A percentile compares a stretch with the other conserved stretches of the same genome.
phyloP scores from a whole-genome alignment of 64 coral and sea anemone species.

The Astreopora myriophthalma region DNA sequence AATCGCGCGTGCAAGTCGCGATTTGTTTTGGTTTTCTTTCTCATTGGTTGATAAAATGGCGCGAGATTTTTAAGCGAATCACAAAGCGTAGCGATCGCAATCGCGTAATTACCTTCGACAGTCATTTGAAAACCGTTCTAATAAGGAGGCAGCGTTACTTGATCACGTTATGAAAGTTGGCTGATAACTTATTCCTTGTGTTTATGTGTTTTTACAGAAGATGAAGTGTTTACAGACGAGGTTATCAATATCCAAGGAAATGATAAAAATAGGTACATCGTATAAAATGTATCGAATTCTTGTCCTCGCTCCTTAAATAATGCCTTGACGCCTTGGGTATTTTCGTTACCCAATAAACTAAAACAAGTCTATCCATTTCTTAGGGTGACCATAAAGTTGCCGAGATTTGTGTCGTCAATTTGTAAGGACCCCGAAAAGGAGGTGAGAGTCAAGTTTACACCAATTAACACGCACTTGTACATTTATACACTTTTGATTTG shows the following conservation, averaged over 20 bases:
- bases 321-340: background rate
- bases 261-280: slow-evolving; percentile 72
- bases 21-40: no score
- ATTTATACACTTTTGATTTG: no score
- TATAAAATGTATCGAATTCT: background rate
- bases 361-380: background rate
- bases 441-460: background rate
- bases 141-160: no score
- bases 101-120: no score
- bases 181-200: background rate
- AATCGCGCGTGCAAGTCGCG: no score
- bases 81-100: no score
- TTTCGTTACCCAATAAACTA: no score
- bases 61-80: no score
- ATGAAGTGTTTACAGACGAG: slow-evolving; percentile 13
- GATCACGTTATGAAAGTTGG: no score
- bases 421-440: background rate
- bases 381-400: slow-evolving; percentile 68
- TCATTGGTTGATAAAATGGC: no score
- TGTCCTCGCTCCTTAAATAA: background rate
- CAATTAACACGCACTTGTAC: no score
- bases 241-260: slow-evolving; percentile 80
- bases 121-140: no score
- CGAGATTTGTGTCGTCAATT: slow-evolving; percentile 62
- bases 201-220: background rate